Evolutionary conservation across 2,113 vertebrate species (phyloP).

Genomic region (Craseonycteris thonglongyai): DNA sequence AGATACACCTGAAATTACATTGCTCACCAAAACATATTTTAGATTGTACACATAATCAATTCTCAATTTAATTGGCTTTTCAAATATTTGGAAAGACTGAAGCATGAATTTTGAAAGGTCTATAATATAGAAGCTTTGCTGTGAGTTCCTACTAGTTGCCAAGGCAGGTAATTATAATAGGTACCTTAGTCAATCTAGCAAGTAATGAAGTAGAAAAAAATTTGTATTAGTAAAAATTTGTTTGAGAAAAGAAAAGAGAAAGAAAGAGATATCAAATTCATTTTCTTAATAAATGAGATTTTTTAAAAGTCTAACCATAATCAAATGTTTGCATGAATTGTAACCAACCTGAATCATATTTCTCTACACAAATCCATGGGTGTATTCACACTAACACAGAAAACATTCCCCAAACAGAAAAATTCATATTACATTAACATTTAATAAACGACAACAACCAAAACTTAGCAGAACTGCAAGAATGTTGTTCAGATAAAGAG

Average conservation of each 20-base stretch:
- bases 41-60: background rate
- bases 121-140: background rate
- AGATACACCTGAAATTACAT: background rate
- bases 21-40: background rate
- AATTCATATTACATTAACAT: background rate
- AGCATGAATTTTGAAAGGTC: background rate
- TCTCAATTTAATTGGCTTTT: background rate
- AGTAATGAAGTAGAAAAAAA: background rate
- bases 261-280: background rate
- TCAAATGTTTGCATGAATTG: background rate
- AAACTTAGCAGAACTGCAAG: background rate
- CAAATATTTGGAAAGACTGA: background rate
- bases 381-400: fast-evolving
- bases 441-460: background rate
- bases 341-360: background rate
- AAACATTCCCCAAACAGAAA: background rate
- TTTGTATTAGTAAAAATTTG: background rate
- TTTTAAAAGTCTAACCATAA: background rate
- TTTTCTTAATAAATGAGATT: background rate
- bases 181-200: background rate
- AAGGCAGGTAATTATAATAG: background rate
- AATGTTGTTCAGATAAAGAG: background rate
- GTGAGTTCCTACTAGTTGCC: background rate
- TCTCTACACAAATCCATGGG: background rate
- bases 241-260: background rate